phyloP scores from a whole-genome alignment of 2,797 vertebrate species.

The Arctocebus calabarensis region DNA sequence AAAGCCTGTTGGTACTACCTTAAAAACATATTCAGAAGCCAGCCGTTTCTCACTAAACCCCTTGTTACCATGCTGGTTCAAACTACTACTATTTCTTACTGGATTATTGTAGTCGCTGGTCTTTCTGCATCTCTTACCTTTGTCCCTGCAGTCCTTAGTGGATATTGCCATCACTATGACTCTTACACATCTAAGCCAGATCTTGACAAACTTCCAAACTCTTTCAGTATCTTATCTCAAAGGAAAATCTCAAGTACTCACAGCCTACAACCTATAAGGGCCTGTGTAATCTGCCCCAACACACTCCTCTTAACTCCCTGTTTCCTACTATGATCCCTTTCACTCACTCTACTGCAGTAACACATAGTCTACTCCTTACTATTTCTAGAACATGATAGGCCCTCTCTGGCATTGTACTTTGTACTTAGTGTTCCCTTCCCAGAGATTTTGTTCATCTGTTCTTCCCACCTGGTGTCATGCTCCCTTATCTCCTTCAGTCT shows the following conservation, averaged over 20 bases:
- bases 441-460: not conserved
- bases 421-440: not conserved
- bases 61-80: not conserved
- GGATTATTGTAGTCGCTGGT: not conserved
- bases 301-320: not conserved
- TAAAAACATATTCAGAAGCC: not conserved
- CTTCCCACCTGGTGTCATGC: not conserved
- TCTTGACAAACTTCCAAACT: not conserved
- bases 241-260: not conserved
- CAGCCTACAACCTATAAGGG: not conserved
- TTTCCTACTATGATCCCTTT: not conserved
- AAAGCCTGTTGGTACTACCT: not conserved
- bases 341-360: not conserved
- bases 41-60: not conserved
- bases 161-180: not conserved
- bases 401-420: not conserved
- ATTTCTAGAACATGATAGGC: not conserved
- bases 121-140: not conserved
- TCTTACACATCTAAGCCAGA: not conserved
- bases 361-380: not conserved
- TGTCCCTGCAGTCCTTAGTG: not conserved
- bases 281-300: not conserved
- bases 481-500: not conserved
- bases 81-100: not conserved
- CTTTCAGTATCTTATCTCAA: not conserved